Evolutionary conservation across 1,140 invertebrate genomes (phyloP), one percentile per base, ranked within the genome.

Genomic region (Cotesia vestalis): DNA sequence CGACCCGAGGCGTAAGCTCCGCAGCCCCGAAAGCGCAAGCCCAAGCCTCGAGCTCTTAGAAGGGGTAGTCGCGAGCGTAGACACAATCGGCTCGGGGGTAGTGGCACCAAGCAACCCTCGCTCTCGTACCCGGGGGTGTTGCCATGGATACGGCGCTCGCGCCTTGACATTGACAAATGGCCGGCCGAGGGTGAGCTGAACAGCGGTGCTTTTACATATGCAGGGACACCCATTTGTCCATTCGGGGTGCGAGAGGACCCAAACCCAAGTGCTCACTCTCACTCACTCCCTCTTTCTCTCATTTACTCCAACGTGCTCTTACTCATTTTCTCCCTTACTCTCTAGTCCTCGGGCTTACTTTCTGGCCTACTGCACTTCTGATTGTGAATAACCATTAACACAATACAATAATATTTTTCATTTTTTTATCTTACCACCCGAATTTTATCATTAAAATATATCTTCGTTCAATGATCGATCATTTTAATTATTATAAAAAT

Each of bases 81-180:
- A 38, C 70, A 46, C 35, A 53, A 70, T 64, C 17, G 60, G 17
- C 51, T 59, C 36, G 55, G 72, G 59, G 72, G 5, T 51, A 71
- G 61, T 70, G 71, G 59, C 51, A 70, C 70, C 52, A 71, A 64
- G 64, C 52, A 73, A 73, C 74, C 63, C 61, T 64, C 55, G 57
- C 55, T 59, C 72, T 69, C 55, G 60, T 61, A 60, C 40, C 80
- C 77, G 40, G 83, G 81, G 84, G 85, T 81, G 85, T 87, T 85
- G 55, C 85, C 80, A 86, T 85, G 84, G 79, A 72, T 85, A 86
- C 85, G 79, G 85, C 84, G 85, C 85, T 85, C 84, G 85, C 84
- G 85, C 85, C 85, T 86, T 86, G 85, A 87, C 85, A 87, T 86
- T 86, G 85, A 87, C 84, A 87, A 87, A 87, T 87, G 84, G 84